A percentile compares a stretch with the other conserved stretches of the same genome.
phyloP scores from a whole-genome alignment of 2,113 vertebrate species.

The Delphinapterus leucas region DNA sequence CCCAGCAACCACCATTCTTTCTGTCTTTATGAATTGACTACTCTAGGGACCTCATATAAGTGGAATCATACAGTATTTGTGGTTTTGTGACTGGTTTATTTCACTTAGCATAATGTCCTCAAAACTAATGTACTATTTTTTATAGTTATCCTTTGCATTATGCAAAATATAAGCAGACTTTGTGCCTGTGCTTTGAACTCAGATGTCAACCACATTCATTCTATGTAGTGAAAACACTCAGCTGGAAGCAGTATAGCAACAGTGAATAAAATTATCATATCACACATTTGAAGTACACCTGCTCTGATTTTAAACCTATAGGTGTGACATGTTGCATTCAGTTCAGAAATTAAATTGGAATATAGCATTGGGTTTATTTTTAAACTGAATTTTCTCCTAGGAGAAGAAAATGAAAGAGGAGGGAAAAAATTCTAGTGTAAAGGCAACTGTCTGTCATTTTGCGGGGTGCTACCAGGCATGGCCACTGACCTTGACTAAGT shows the following conservation, averaged over 20 bases:
- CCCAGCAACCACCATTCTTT: neutral
- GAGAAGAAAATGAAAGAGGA: neutral
- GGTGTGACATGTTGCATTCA: neutral
- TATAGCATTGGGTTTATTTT: neutral
- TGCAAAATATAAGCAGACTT: slow-evolving; percentile 7
- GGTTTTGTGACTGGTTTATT: neutral
- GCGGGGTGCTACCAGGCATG: fast-evolving
- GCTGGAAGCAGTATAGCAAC: slow-evolving; percentile 23
- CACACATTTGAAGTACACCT: slow-evolving; percentile 11
- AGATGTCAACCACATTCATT: neutral
- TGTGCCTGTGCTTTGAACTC: slow-evolving; percentile 38
- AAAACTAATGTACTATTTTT: neutral
- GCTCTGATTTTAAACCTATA: slow-evolving; percentile 38
- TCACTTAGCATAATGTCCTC: neutral
- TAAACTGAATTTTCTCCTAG: neutral
- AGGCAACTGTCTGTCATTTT: neutral
- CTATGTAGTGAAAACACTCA: neutral
- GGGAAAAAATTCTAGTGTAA: neutral
- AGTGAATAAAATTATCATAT: slow-evolving; percentile 50
- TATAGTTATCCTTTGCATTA: neutral
- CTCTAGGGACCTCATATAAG: neutral
- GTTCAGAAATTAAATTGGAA: slow-evolving; percentile 46
- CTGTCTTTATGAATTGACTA: neutral
- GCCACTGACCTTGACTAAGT: slow-evolving; percentile 91
- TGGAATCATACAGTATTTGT: neutral